A percentile compares a stretch with the other conserved stretches of the same genome.
Conservation (phyloP, 2,888 invertebrate genomes). For the Dinocampus coccinellae region DNA sequence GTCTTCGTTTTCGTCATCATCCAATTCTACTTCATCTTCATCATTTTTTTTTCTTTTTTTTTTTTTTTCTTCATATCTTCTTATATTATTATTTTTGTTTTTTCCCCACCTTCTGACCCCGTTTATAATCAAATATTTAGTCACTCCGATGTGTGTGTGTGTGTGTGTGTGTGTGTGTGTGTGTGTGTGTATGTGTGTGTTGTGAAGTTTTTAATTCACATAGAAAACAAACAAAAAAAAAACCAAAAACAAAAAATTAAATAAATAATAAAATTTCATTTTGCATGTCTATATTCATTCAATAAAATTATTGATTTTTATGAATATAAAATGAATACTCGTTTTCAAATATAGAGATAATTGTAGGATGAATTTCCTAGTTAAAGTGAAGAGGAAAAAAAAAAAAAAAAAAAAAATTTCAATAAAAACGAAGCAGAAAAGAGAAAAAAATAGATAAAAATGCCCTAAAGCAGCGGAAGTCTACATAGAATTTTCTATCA, state of each 20-base stretch:
- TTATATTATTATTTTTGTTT: neutral
- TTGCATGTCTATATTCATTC: no score
- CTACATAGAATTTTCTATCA: slow-evolving; percentile 20
- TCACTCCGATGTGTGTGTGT: neutral
- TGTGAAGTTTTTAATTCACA: no score
- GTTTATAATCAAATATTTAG: neutral
- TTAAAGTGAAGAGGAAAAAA: neutral
- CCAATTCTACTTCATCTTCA: slow-evolving; percentile 3
- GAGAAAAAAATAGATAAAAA: neutral
- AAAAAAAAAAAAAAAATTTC: neutral
- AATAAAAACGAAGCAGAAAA: neutral
- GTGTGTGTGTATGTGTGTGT: neutral
- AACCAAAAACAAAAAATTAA: no score
- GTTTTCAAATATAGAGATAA: neutral
- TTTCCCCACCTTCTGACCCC: slow-evolving; percentile 8
- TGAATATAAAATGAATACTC: neutral
- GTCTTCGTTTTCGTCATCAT: neutral
- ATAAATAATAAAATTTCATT: no score
- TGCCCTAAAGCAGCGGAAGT: slow-evolving; percentile 6
- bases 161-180: neutral
- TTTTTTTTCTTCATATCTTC: neutral
- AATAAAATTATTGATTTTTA: neutral
- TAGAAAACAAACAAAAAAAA: no score
- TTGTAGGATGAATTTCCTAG: neutral
- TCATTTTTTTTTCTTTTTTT: neutral